These are phyloP conservation scores for Lophotriccus pileatus DNA, from an alignment of 2,797 vertebrate species.

Conservation along the genomic window DNA sequence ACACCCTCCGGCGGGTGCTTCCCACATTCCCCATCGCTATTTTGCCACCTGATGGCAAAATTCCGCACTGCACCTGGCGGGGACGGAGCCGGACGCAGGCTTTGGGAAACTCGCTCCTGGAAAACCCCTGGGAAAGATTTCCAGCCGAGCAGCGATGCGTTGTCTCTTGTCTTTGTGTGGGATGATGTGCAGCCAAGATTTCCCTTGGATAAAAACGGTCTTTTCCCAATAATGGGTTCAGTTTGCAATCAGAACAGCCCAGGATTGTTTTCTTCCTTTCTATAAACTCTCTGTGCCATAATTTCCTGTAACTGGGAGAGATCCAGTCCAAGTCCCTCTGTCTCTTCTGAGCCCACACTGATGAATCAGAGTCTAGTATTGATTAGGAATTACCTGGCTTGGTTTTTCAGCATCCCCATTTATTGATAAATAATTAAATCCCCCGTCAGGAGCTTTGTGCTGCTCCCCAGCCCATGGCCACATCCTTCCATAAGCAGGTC, in stretches of 20 bases:
- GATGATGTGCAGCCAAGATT: background rate
- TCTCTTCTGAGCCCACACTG: background rate
- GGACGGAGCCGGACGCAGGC: fast-evolving
- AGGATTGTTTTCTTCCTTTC: background rate
- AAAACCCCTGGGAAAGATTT: background rate
- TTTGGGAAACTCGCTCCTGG: background rate
- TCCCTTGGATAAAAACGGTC: fast-evolving
- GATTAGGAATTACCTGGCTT: background rate
- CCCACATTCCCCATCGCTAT: background rate
- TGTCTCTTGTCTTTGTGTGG: background rate
- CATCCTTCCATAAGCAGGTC: background rate
- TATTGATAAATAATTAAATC: background rate
- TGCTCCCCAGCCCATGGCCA: background rate
- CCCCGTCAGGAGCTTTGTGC: background rate
- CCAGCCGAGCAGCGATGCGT: fast-evolving
- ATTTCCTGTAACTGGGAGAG: background rate
- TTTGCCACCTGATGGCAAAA: constrained; percentile 45
- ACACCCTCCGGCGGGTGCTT: background rate
- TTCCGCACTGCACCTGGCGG: background rate
- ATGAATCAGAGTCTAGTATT: background rate
- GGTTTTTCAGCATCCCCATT: background rate
- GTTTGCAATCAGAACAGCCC: background rate
- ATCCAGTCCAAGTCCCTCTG: fast-evolving
- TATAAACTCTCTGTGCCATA: background rate
- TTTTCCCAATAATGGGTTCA: background rate